Conservation (phyloP, 2,113 vertebrate genomes). For the Carassius carassius region DNA sequence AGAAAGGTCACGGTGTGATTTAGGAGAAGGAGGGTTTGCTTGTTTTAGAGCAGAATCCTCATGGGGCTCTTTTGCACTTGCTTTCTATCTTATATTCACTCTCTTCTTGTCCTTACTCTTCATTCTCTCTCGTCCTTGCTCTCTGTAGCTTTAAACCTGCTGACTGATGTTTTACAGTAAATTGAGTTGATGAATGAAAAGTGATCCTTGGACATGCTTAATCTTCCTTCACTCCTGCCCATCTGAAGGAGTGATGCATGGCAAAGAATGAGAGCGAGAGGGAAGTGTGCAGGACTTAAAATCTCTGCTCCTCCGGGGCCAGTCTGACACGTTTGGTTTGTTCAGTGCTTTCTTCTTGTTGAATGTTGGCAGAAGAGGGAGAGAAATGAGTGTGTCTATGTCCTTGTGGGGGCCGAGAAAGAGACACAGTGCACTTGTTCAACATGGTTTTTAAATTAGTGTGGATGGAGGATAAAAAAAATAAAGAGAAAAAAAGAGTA, state of each 20-base stretch:
- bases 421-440: slow-evolving; percentile 27
- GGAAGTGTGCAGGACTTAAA: slow-evolving; percentile 19
- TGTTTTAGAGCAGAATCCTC: slow-evolving; percentile 67
- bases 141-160: slow-evolving; percentile 22
- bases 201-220: slow-evolving; percentile 54
- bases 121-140: slow-evolving; percentile 9
- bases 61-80: slow-evolving; percentile 42
- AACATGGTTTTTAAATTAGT: slow-evolving; percentile 23
- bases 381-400: slow-evolving; percentile 19
- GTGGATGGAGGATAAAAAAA: slow-evolving; percentile 10
- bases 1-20: slow-evolving; percentile 60
- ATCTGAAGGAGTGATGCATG: slow-evolving; percentile 29
- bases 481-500: slow-evolving; percentile 29
- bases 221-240: slow-evolving; percentile 30
- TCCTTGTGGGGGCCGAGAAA: slow-evolving; percentile 28
- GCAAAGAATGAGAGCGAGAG: slow-evolving; percentile 29
- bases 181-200: slow-evolving; percentile 61
- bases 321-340: slow-evolving; percentile 66
- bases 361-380: slow-evolving; percentile 25
- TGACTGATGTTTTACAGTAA: slow-evolving; percentile 55
- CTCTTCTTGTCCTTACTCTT: neutral
- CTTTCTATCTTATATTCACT: slow-evolving; percentile 10
- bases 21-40: slow-evolving; percentile 62
- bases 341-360: slow-evolving; percentile 50
- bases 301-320: slow-evolving; percentile 47